A percentile compares a stretch with the other conserved stretches of the same genome.
Evolutionary conservation across 2,113 vertebrate species (phyloP).

Genomic region (Paralichthys olivaceus): DNA sequence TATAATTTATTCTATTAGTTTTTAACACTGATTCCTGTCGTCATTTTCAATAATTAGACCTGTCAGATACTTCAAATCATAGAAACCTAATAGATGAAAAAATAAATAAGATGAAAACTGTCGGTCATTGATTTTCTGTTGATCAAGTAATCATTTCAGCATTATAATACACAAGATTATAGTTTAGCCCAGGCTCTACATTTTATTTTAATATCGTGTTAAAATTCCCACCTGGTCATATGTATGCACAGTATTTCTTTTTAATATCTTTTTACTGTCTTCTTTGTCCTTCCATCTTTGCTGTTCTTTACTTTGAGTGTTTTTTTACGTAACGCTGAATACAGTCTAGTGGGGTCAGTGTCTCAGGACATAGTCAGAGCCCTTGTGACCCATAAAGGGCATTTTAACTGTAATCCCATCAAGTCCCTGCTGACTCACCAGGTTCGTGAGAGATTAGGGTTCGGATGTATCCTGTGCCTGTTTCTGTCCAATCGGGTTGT

Average conservation of each 20-base stretch:
- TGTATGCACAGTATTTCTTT: constrained; percentile 28
- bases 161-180: not conserved
- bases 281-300: constrained; percentile 44
- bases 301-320: constrained; percentile 45
- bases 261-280: constrained; percentile 35
- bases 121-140: no score
- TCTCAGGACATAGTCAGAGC: constrained; percentile 29
- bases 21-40: not conserved
- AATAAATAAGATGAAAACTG: no score
- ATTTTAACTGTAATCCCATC: constrained; percentile 29
- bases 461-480: constrained; percentile 52
- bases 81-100: no score
- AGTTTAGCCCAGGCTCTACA: not conserved
- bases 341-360: constrained; percentile 29
- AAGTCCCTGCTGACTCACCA: constrained; percentile 47
- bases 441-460: constrained; percentile 35
- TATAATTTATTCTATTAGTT: not conserved
- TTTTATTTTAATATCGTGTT: not conserved
- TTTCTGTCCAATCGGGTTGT: constrained; percentile 66
- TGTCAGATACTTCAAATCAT: no score
- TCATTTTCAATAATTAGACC: not conserved
- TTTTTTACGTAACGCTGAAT: constrained; percentile 38
- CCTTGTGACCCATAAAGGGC: constrained; percentile 4
- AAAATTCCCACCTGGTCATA: constrained; percentile 1
- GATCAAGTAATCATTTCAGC: not conserved